Conservation (phyloP, 2,888 invertebrate species). For the Torymus auratus region DNA sequence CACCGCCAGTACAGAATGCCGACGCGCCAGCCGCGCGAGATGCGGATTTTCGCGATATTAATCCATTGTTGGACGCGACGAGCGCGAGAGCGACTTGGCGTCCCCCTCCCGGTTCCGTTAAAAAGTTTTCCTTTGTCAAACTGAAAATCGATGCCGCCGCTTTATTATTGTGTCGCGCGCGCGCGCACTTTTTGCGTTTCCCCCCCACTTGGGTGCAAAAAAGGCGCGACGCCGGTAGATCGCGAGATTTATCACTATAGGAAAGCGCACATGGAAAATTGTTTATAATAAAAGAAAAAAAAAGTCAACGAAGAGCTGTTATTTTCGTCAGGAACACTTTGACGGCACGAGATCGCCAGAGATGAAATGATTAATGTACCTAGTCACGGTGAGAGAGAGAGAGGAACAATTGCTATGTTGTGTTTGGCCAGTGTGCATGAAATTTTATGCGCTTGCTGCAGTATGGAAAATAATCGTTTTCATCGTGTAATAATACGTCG, state of each 20-base stretch:
- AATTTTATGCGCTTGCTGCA: background rate
- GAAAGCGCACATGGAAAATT: too few relatives aligned
- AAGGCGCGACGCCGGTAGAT: too few relatives aligned
- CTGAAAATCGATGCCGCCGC: background rate
- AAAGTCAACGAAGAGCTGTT: too few relatives aligned
- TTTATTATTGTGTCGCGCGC: background rate
- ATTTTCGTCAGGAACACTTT: too few relatives aligned
- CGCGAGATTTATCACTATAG: too few relatives aligned
- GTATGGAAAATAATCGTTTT: slow-evolving; percentile 14
- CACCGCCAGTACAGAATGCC: slow-evolving; percentile 8
- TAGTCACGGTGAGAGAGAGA: too few relatives aligned
- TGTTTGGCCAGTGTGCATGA: too few relatives aligned
- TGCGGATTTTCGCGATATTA: slow-evolving; percentile 39
- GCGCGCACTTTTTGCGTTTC: background rate
- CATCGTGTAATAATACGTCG: slow-evolving; percentile 19
- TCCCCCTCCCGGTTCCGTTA: background rate
- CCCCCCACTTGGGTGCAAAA: too few relatives aligned
- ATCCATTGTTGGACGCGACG: slow-evolving; percentile 23
- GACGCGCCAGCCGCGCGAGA: slow-evolving; percentile 30
- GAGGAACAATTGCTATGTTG: too few relatives aligned
- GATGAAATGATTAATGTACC: too few relatives aligned
- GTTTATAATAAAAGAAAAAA: too few relatives aligned
- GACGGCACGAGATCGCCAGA: too few relatives aligned
- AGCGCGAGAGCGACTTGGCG: background rate
- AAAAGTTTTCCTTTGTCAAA: slow-evolving; percentile 7